Evolutionary conservation across 1,140 invertebrate species (phyloP).

Genomic region (Psilanteris sp.): DNA sequence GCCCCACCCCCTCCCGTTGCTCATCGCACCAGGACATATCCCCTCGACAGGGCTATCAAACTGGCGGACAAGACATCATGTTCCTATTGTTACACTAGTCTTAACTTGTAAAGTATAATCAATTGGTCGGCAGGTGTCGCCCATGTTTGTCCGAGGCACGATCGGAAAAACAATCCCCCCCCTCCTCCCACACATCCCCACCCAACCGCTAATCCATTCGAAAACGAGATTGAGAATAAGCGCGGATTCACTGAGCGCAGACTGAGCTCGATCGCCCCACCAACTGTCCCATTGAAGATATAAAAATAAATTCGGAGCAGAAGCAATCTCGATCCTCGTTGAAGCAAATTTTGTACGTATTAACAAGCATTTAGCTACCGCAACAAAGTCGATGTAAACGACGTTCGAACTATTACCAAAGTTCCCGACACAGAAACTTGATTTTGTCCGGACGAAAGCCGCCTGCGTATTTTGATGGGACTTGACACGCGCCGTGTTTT

Average conservation of each 20-base stretch:
- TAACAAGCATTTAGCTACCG: conserved; percentile 33
- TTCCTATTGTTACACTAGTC: conserved; percentile 80
- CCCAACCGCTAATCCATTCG: conserved; percentile 35
- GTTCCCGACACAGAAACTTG: conserved; percentile 8
- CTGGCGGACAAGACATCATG: conserved; percentile 75
- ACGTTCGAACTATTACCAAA: conserved; percentile 30
- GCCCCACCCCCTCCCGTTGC: conserved; percentile 12
- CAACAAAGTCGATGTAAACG: conserved; percentile 13
- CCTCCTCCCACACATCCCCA: too few species aligned
- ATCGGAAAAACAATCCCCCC: conserved; percentile 15
- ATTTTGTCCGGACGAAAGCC: neutral
- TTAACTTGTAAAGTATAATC: conserved; percentile 72
- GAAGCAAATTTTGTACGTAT: conserved; percentile 16
- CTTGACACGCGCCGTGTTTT: conserved; percentile 66
- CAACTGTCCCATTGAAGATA: conserved; percentile 37
- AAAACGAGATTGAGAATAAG: conserved; percentile 40
- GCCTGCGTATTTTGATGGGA: conserved; percentile 41
- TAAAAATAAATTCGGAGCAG: too few species aligned
- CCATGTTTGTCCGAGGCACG: conserved; percentile 31
- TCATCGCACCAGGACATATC: conserved; percentile 67
- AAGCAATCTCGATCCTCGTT: neutral
- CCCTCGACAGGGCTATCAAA: conserved; percentile 54
- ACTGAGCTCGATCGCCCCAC: conserved; percentile 72
- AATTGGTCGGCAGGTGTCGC: conserved; percentile 41
- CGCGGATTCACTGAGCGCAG: conserved; percentile 68